Evolutionary conservation across 2,797 vertebrate species (phyloP), one percentile per base, ranked within the genome.

Genomic region (Tenualosa thibaudeaui): DNA sequence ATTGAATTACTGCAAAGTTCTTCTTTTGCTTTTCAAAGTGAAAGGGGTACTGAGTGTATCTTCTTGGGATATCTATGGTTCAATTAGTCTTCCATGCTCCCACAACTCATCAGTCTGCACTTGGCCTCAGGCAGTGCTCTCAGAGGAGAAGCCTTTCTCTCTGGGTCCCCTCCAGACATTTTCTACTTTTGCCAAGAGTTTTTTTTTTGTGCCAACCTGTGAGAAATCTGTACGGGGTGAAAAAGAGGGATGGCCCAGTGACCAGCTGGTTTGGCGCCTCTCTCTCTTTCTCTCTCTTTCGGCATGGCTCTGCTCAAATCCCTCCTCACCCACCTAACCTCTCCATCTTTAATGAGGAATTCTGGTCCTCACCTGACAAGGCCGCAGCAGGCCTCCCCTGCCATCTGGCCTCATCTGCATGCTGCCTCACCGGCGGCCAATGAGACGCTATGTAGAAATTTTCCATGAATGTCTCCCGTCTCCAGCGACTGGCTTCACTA

Each of bases 401-500:
- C 96, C 96, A 96, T 96, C 96, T 96, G 96, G 95, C 94, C 96
- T 96, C 89, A 91, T 93, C 91, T 93, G 87, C 89, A 92, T 94
- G 90, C 89, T 89, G 87, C 82, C 83, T 84, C 83, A 83, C 87
- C 83, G 89, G 86, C 89, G 90, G 87, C 85, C 90, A 87, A 85
- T 22, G 85, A 91, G 88, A 88, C 83, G 54, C 90, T 88, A 88
- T 19, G 84, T 83, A 92, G 84, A 85, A 91, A 89, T 83, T 89
- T 84, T 84, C 71, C 84, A 92, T 93, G 91, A 93, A 93, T 90
- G 91, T 91, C 82, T 86, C 88, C 88, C n/a, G 87, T 91, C 87
- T 90, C 88, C 88, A 89, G 85, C 46, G 87, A 87, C 89, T 83
- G 53, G 71, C 87, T 91, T 87, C 90, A 75, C 86, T 88, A 88